Base-by-base conservation (phyloP, 2,888 invertebrate genomes). In the Micoletzkya japonica region DNA sequence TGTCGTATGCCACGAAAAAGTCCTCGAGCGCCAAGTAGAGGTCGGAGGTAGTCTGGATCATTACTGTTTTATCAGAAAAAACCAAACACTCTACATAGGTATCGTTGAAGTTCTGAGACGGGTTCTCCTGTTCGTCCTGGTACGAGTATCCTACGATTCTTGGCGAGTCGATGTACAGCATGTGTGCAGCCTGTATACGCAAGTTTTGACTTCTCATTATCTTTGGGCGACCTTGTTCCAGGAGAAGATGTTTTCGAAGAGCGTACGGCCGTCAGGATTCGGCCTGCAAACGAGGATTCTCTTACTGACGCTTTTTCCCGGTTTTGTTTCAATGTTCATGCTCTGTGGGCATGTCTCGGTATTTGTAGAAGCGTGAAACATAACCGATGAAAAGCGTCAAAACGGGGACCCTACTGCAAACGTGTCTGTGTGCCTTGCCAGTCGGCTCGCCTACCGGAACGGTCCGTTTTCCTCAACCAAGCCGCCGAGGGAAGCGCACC, bases 131-230 rank as follows among this genome's bases (percentile, higher is more conserved):
- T n/a, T 63, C 84, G 54, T 80, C 81, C 28, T 87, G 84, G 28
- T 37, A 60, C 4, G 88, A 89, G 78, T 86, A 89, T 2, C 88
- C 88, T 54, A 89, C 88, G 66, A 88, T 87, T 37, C 87, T 86
- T 34, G 88, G 89, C 2, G 88, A 85, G 77, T 89, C 89, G 72
- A 89, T 74, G 78, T 87, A 89, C 61, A 89, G 68, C 73, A 89
- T 85, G 77, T 88, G 89, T 20, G 88, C 87, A 20, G 85, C 75
- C 87, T 87, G 52, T 59, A 73, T 57, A 34, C n/a, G 14, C 2
- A 37, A 20, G 39, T 72, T 70, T 10, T 26, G 14, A 14, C 17
- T 26, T 7, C 2, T 70, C 14, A 7, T 20, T 44, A 44, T 44
- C 44, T 44, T 44, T 39, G 58, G 1, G 32, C 36, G 2, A 80